Percentiles rank a stretch among this genome's conserved stretches.
Conservation (phyloP, 2,113 vertebrate genomes). For the Pterocles orientalis region DNA sequence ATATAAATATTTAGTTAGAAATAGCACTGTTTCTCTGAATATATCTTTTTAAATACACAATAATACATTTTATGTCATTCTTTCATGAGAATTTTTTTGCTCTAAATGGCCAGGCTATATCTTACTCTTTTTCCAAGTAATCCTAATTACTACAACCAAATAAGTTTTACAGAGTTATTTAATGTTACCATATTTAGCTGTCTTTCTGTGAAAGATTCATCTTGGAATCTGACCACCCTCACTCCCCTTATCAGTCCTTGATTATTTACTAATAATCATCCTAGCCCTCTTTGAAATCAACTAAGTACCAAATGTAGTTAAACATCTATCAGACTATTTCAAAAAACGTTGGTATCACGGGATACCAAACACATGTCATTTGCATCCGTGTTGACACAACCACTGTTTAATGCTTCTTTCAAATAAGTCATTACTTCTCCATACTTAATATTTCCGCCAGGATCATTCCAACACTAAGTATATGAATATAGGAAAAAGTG, state of each 20-base stretch:
- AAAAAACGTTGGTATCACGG: neutral
- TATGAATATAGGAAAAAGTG: neutral
- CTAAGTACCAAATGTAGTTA: neutral
- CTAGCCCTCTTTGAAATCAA: neutral
- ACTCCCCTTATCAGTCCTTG: neutral
- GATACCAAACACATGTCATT: too few relatives aligned
- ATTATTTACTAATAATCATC: neutral
- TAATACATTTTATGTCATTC: neutral
- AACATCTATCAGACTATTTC: neutral
- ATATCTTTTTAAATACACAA: neutral
- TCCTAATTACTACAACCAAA: neutral
- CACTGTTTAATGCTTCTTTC: neutral
- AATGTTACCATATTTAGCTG: neutral
- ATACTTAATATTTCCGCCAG: neutral
- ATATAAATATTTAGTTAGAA: neutral
- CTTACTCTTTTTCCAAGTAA: neutral
- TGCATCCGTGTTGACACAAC: neutral
- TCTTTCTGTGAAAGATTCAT: neutral
- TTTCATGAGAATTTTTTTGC: neutral
- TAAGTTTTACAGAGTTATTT: neutral
- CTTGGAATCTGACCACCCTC: neutral
- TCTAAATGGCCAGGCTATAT: neutral
- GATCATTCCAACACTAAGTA: neutral
- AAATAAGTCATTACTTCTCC: neutral
- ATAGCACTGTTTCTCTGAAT: neutral